Base-by-base conservation (phyloP, 2,797 vertebrate genomes). In the Sebastes nivosus region DNA sequence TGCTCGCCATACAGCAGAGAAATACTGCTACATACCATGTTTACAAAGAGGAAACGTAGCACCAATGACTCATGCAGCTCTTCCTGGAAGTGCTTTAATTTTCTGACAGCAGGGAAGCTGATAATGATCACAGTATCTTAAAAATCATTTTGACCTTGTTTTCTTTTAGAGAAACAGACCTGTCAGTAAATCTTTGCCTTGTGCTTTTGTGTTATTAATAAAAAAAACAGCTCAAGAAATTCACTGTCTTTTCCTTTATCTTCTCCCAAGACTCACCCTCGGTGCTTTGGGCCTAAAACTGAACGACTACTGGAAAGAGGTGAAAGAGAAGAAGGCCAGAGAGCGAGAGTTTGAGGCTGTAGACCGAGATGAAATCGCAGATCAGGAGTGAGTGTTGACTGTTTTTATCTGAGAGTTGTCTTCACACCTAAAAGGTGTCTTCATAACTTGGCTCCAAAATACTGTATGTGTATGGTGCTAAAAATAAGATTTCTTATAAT, bases 291-390 rank as follows among this genome's bases (percentile, higher is more conserved):
- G 95, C 32, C 81, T 96, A 67, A 97, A 97, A 81, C 95, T 97
- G 67, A 97, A 96, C 8, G 94, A 95, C 85, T 97, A 95, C 88
- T 97, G 96, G 96, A 95, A 92, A 32, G 96, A 93, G 60, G 94
- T 96, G 72, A 92, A 76, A 32, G 93, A 93, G 76, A 95, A 95
- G 78, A 96, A 86, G 86, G 92, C 93, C 63, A 94, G 92, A 85
- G 94, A 93, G 68, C 84, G 92, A 85, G 88, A 83, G 82, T 85
- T 92, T 81, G 87, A 86, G 42, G 90, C 93, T 42, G 6, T 90
- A 4, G 87, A 93, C 10, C 89, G n/a, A 77, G 85, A 85, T 30
- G 42, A 86, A 29, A 65, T 71, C 3, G 79, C 85, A 6, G 69
- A 69, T 3, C 24, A 64, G 9, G 77, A 89, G 87, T 91, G 82